Percentiles rank a stretch among this genome's conserved stretches.
Conservation (phyloP, 2,797 vertebrate genomes). For the Pseudomugil tenellus region DNA sequence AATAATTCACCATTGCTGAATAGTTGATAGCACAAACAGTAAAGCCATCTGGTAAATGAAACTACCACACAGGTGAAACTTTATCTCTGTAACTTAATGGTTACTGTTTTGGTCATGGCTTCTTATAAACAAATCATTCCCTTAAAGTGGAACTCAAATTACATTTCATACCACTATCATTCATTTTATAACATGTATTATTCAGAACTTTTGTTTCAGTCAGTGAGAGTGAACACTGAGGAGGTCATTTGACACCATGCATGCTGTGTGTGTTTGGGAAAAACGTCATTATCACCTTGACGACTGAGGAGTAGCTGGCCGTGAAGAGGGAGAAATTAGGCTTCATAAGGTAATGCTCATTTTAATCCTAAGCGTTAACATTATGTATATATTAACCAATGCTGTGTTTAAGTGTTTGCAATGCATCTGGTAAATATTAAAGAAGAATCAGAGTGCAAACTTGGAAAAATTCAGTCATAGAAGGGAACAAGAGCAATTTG, state of each 20-base stretch:
- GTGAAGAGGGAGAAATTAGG: slow-evolving; percentile 33
- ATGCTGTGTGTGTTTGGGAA: slow-evolving; percentile 30
- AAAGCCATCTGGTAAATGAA: slow-evolving; percentile 79
- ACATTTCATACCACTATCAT: not conserved
- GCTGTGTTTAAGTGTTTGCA: slow-evolving; percentile 12
- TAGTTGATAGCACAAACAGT: slow-evolving; percentile 72
- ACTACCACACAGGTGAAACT: slow-evolving; percentile 65
- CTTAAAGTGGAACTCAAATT: slow-evolving; percentile 23
- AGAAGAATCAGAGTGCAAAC: slow-evolving; percentile 5
- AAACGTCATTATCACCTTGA: slow-evolving; percentile 63
- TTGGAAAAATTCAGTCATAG: not conserved
- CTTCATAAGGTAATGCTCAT: slow-evolving; percentile 66
- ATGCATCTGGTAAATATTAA: slow-evolving; percentile 10
- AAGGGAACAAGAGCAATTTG: not conserved
- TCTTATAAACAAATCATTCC: slow-evolving; percentile 15
- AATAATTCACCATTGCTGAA: slow-evolving; percentile 80
- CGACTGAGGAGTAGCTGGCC: slow-evolving; percentile 54
- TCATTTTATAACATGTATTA: slow-evolving; percentile 14
- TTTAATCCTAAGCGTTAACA: slow-evolving; percentile 39
- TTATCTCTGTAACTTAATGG: slow-evolving; percentile 57
- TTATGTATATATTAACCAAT: slow-evolving; percentile 25
- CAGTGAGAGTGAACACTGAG: slow-evolving; percentile 69
- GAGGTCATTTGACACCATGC: slow-evolving; percentile 63
- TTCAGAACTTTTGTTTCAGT: slow-evolving; percentile 40
- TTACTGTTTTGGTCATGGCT: slow-evolving; percentile 29